Percentiles rank a stretch among this genome's conserved stretches.
Conservation (phyloP, 2,888 invertebrate species). For the Catocala sponsa region DNA sequence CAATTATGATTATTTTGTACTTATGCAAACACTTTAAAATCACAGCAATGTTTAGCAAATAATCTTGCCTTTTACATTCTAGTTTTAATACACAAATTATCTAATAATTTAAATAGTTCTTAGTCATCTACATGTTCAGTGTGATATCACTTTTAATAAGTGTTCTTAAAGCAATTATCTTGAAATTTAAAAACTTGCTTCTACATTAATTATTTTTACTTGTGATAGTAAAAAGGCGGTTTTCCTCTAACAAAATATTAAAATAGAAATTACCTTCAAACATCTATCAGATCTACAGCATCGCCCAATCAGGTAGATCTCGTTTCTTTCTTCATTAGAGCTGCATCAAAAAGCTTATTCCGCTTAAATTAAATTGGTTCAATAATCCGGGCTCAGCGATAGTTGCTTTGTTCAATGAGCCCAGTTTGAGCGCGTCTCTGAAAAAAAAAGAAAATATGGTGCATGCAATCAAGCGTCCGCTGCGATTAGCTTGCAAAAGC, state of each 20-base stretch:
- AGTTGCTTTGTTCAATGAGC: conserved; percentile 79
- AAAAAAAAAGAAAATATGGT: conserved; percentile 67
- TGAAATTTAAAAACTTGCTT: no score
- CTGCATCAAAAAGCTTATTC: conserved; percentile 73
- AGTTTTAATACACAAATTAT: no score
- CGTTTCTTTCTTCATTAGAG: conserved; percentile 65
- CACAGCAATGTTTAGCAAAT: no score
- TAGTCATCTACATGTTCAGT: no score
- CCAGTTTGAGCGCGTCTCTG: conserved; percentile 66
- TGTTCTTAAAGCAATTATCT: no score
- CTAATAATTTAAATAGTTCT: no score
- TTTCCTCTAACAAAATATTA: conserved; percentile 9
- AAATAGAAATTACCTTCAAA: conserved; percentile 32
- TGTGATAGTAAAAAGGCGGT: neutral
- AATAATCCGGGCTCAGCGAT: conserved; percentile 76
- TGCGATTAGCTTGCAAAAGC: conserved; percentile 77
- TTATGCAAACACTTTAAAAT: no score
- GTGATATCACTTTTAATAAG: no score
- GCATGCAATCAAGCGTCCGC: conserved; percentile 79
- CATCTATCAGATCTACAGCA: conserved; percentile 27
- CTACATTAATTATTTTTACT: no score
- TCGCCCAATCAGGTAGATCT: conserved; percentile 57
- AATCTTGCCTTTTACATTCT: no score
- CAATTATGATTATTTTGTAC: no score
- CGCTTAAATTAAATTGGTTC: conserved; percentile 77